A percentile compares a stretch with the other conserved stretches of the same genome.
These are phyloP conservation scores for Morpho helenor DNA, from an alignment of 2,888 invertebrate genomes.

Conservation along the genomic window DNA sequence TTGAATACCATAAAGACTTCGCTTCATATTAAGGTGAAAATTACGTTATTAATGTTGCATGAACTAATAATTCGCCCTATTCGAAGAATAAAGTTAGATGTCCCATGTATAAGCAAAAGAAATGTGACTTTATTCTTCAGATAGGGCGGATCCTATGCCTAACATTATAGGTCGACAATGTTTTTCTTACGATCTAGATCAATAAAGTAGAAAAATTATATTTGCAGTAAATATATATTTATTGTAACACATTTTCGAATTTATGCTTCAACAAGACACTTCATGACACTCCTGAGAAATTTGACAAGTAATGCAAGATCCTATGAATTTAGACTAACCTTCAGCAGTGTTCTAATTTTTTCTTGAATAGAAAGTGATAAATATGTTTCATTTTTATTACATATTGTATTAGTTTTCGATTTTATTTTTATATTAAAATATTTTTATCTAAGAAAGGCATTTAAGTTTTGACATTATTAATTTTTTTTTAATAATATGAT, in stretches of 20 bases:
- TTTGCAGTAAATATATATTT: conserved; percentile 3
- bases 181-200: not conserved
- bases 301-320: conserved; percentile 21
- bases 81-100: too few relatives aligned
- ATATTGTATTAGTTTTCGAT: conserved; percentile 30
- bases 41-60: too few relatives aligned
- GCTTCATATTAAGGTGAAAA: too few relatives aligned
- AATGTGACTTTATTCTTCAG: too few relatives aligned
- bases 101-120: too few relatives aligned
- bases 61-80: too few relatives aligned
- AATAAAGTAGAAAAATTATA: conserved; percentile 3
- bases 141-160: not conserved
- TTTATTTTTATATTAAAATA: conserved; percentile 36
- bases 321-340: conserved; percentile 17
- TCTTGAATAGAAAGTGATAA: conserved; percentile 28
- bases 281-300: conserved; percentile 21
- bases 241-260: not conserved
- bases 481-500: conserved; percentile 48
- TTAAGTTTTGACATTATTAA: conserved; percentile 49
- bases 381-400: conserved; percentile 24
- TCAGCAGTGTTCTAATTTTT: conserved; percentile 19
- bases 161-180: not conserved
- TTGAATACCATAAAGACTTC: too few relatives aligned
- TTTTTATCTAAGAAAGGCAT: conserved; percentile 52
- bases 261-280: not conserved